Evolutionary conservation across 53 echinoderm and acorn worm genomes (phyloP).

Genomic region (Apostichopus leukothele): DNA sequence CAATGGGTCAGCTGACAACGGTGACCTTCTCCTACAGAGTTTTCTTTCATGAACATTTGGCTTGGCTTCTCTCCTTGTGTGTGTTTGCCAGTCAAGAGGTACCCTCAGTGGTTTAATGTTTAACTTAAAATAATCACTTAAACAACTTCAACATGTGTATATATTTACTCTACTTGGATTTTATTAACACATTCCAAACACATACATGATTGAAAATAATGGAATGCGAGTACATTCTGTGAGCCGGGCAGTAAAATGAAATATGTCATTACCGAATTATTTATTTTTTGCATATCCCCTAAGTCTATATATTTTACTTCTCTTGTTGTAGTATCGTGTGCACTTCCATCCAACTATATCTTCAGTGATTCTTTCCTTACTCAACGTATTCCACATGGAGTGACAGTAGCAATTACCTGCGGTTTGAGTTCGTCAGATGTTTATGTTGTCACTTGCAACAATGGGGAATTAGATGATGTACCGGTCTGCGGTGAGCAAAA

Average conservation of each 20-base stretch:
- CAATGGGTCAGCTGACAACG: too few relatives aligned
- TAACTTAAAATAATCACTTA: slow-evolving; percentile 6
- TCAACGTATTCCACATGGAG: not conserved
- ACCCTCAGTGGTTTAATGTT: not conserved
- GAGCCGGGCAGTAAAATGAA: slow-evolving; percentile 1
- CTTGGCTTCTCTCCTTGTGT: too few relatives aligned
- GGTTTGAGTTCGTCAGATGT: not conserved
- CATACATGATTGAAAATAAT: slow-evolving; percentile 10
- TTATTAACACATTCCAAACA: slow-evolving; percentile 11
- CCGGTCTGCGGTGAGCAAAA: not conserved
- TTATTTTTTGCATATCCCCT: not conserved
- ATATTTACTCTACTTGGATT: not conserved
- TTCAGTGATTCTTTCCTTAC: not conserved
- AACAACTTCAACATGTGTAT: slow-evolving; percentile 7
- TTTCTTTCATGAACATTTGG: too few relatives aligned
- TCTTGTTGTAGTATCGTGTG: not conserved
- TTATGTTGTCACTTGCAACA: not conserved
- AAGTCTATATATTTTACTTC: not conserved
- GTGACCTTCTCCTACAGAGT: too few relatives aligned
- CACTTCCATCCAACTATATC: not conserved
- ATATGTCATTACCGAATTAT: slow-evolving; percentile 13
- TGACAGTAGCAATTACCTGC: not conserved
- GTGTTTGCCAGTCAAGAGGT: too few relatives aligned
- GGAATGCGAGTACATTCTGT: slow-evolving; percentile 7
- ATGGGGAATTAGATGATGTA: not conserved